Conservation (phyloP, 2,888 invertebrate genomes). For the Sycophila texana region DNA sequence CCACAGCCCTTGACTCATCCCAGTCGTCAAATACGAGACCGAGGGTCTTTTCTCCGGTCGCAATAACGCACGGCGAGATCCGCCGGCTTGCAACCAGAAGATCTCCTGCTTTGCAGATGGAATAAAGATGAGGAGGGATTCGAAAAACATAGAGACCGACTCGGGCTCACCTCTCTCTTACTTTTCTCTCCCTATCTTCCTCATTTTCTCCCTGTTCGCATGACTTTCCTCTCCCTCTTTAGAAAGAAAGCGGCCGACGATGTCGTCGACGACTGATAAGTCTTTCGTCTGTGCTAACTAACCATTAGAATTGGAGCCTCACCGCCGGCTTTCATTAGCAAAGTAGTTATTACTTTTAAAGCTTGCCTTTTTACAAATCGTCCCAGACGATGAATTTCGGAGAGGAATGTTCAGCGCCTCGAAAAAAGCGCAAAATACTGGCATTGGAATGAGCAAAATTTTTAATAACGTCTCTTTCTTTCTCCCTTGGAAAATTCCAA, state of each 20-base stretch:
- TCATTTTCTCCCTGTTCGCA: slow-evolving; percentile 60
- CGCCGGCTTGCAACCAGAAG: slow-evolving; percentile 8
- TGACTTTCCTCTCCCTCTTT: slow-evolving; percentile 62
- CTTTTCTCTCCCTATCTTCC: slow-evolving; percentile 14
- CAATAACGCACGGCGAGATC: slow-evolving; percentile 58
- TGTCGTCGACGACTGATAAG: slow-evolving; percentile 63
- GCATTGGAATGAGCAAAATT: no score
- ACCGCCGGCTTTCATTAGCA: slow-evolving; percentile 60
- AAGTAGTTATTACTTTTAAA: slow-evolving; percentile 53
- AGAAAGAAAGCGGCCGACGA: slow-evolving; percentile 34
- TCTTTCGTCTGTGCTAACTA: slow-evolving; percentile 66
- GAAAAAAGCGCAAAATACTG: neutral
- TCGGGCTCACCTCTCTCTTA: slow-evolving; percentile 25
- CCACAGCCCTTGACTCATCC: no score
- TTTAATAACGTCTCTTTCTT: no score
- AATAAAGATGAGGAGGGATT: slow-evolving; percentile 69
- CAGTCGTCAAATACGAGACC: no score
- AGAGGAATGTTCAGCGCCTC: neutral
- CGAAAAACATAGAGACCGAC: slow-evolving; percentile 62
- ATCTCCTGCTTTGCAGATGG: slow-evolving; percentile 69
- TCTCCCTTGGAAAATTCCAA: no score
- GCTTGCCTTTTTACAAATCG: slow-evolving; percentile 17
- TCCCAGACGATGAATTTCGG: slow-evolving; percentile 33
- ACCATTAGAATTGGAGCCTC: slow-evolving; percentile 69
- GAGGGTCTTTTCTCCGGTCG: slow-evolving; percentile 32